Evolutionary conservation across 2,797 vertebrate species (phyloP).

Genomic region (Falco naumanni): DNA sequence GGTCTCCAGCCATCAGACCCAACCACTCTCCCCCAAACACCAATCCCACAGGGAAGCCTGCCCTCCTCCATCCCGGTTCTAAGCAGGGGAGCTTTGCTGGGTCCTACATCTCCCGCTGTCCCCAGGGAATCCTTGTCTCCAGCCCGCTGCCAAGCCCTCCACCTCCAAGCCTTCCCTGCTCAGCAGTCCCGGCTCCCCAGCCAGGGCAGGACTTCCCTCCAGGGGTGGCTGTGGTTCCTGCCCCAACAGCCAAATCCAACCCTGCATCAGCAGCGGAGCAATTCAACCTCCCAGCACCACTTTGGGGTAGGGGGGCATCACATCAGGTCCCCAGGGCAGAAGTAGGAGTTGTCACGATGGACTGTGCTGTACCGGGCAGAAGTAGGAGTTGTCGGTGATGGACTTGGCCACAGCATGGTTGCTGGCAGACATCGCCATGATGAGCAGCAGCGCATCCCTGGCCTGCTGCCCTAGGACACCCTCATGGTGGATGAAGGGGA

Average conservation of each 20-base stretch:
- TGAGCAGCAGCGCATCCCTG: constrained; percentile 91
- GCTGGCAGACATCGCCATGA: constrained; percentile 93
- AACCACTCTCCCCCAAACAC: not conserved
- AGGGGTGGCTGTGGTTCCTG: not conserved
- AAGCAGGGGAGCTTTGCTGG: not conserved
- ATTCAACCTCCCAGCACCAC: not conserved
- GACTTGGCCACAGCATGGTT: constrained; percentile 86
- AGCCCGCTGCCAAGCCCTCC: accelerated
- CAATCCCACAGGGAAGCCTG: not conserved
- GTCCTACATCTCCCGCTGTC: not conserved
- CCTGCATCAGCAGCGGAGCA: accelerated
- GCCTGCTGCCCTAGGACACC: constrained; percentile 93
- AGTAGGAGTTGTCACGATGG: too few species aligned
- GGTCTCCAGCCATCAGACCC: not conserved
- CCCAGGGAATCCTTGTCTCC: not conserved
- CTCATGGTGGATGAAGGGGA: constrained; percentile 96
- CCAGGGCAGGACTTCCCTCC: not conserved
- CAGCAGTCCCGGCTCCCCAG: too few species aligned
- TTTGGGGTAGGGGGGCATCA: too few species aligned
- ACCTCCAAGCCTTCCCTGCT: not conserved
- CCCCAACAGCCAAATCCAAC: not conserved
- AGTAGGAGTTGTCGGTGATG: constrained; percentile 95
- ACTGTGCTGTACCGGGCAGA: constrained; percentile 88
- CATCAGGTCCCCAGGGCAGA: too few species aligned
- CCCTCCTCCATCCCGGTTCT: not conserved